Percentiles rank a stretch among this genome's conserved stretches.
phyloP scores from a whole-genome alignment of 92 coral and sea anemone genomes.

The Siderastrea siderea region DNA sequence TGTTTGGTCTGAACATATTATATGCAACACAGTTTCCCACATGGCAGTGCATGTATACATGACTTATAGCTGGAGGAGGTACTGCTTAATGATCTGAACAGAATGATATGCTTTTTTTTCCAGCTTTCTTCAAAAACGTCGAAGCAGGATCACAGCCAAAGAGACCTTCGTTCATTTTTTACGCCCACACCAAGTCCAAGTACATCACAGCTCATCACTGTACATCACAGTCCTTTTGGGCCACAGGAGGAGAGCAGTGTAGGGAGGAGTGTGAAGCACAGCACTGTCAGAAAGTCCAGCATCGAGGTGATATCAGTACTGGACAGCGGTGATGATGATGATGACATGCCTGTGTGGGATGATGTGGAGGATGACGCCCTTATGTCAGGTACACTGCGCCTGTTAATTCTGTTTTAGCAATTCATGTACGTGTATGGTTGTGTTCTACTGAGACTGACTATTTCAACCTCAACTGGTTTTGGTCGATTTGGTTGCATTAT shows the following conservation, averaged over 20 bases:
- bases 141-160: constrained; percentile 60
- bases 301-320: neutral
- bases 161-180: constrained; percentile 77
- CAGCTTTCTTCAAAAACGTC: constrained; percentile 34
- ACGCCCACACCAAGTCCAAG: constrained; percentile 26
- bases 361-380: neutral
- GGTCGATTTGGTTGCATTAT: too few relatives aligned
- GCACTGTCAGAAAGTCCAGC: neutral
- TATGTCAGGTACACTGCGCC: neutral
- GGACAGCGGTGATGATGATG: constrained; percentile 38
- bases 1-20: too few relatives aligned
- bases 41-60: too few relatives aligned
- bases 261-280: neutral
- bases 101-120: neutral
- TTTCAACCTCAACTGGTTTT: too few relatives aligned
- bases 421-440: too few relatives aligned
- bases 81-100: neutral
- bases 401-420: too few relatives aligned
- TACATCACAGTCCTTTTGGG: neutral
- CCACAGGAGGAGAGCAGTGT: neutral
- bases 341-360: neutral
- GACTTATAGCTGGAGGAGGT: neutral
- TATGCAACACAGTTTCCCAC: too few relatives aligned
- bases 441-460: too few relatives aligned
- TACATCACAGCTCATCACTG: neutral